These are phyloP conservation scores for Acanthococcus lagerstroemiae DNA, from an alignment of 2,888 invertebrate species.

Conservation along the genomic window DNA sequence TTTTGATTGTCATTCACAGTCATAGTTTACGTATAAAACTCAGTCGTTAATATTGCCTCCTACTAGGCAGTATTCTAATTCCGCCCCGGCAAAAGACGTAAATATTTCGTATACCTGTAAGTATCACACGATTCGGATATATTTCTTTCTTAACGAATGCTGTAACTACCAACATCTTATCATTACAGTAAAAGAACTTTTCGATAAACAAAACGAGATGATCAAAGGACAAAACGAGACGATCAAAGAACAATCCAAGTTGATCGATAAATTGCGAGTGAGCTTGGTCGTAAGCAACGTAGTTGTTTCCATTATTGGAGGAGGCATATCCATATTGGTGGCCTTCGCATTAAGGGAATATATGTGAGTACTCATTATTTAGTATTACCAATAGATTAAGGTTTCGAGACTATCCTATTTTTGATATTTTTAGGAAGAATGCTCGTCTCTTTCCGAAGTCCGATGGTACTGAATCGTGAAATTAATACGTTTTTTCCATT, in stretches of 20 bases:
- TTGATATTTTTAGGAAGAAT: not conserved
- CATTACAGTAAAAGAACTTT: not conserved
- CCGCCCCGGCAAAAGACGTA: not conserved
- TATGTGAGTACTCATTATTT: too few species aligned
- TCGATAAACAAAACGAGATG: not conserved
- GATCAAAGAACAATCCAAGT: not conserved
- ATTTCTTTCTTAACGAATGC: not conserved
- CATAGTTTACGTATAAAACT: not conserved
- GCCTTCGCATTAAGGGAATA: too few species aligned
- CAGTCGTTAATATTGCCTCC: not conserved
- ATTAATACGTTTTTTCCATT: not conserved
- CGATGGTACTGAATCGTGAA: not conserved
- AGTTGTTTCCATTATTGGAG: not conserved
- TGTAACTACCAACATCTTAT: not conserved
- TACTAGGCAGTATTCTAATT: not conserved
- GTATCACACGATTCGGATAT: not conserved
- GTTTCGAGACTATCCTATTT: too few species aligned
- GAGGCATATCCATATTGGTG: not conserved
- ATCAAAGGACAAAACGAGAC: not conserved
- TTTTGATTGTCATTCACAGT: not conserved
- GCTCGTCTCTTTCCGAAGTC: not conserved
- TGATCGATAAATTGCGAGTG: not conserved
- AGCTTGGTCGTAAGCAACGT: not conserved
- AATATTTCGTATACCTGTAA: not conserved
- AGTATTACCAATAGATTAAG: too few species aligned